A percentile compares a stretch with the other conserved stretches of the same genome.
Conservation (phyloP, 1,140 invertebrate species). For the Rhopalosiphum padi region DNA sequence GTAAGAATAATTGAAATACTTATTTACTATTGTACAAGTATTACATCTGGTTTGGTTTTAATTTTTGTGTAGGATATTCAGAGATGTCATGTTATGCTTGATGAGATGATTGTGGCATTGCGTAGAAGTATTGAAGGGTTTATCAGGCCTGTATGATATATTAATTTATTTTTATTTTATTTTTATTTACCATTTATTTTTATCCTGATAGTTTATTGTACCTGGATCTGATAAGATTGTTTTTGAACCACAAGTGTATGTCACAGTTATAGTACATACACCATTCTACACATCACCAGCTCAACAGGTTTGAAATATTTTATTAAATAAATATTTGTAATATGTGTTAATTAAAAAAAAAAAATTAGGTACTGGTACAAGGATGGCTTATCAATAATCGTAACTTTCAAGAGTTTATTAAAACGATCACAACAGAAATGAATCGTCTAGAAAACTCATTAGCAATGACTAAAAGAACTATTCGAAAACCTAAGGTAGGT, state of each 20-base stretch:
- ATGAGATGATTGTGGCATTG: conserved; percentile 73
- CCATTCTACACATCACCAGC: conserved; percentile 76
- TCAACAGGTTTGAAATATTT: conserved; percentile 68
- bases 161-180: neutral
- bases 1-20: conserved; percentile 58
- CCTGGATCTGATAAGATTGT: conserved; percentile 71
- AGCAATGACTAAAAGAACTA: conserved; percentile 63
- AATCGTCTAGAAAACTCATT: conserved; percentile 71
- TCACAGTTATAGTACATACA: conserved; percentile 82
- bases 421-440: conserved; percentile 69
- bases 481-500: neutral
- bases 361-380: conserved; percentile 73
- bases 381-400: conserved; percentile 72
- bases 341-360: neutral
- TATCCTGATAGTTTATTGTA: conserved; percentile 71
- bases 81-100: conserved; percentile 73
- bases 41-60: neutral
- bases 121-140: conserved; percentile 72
- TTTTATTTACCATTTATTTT: no score
- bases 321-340: neutral
- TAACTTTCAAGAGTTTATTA: conserved; percentile 72
- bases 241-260: conserved; percentile 76
- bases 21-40: neutral
- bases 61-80: conserved; percentile 68
- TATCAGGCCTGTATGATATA: conserved; percentile 70